Conservation (phyloP, 1,140 invertebrate genomes). For the Archivesica marissinica region DNA sequence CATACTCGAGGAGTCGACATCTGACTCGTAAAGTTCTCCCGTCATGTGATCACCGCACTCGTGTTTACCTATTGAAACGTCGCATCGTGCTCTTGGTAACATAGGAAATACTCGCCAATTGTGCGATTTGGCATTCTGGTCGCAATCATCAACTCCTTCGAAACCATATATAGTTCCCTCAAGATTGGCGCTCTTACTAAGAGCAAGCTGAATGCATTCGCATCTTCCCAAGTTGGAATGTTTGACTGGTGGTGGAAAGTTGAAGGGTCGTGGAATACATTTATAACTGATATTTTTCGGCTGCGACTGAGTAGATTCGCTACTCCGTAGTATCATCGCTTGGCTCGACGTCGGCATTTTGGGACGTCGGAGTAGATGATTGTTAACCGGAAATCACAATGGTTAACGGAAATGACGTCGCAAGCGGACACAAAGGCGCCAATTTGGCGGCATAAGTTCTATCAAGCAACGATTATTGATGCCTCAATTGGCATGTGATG, state of each 20-base stretch:
- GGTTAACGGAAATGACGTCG: conserved; percentile 11
- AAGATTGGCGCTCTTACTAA: conserved; percentile 16
- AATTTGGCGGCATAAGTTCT: too few species aligned
- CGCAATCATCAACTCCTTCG: conserved; percentile 44
- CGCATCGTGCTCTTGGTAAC: background rate
- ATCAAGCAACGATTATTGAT: too few species aligned
- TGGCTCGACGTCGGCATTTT: conserved; percentile 58
- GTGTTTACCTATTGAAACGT: background rate
- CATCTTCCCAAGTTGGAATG: background rate
- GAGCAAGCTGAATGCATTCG: conserved; percentile 44
- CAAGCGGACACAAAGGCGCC: background rate
- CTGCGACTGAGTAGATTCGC: background rate
- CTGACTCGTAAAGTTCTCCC: background rate
- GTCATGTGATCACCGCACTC: conserved; percentile 21
- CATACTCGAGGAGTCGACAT: background rate
- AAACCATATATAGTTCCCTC: conserved; percentile 11
- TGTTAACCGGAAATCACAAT: background rate
- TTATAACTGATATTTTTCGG: background rate
- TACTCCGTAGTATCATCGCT: conserved; percentile 54
- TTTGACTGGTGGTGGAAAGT: background rate
- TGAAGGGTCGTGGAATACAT: background rate
- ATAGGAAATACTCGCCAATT: conserved; percentile 43
- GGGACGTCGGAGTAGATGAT: background rate
- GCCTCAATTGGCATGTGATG: too few species aligned
- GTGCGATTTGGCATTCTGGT: conserved; percentile 44